Evolutionary conservation across 30 jellyfish, hydroid and myxozoan species (phyloP).

Genomic region (Nemopilema nomurai): DNA sequence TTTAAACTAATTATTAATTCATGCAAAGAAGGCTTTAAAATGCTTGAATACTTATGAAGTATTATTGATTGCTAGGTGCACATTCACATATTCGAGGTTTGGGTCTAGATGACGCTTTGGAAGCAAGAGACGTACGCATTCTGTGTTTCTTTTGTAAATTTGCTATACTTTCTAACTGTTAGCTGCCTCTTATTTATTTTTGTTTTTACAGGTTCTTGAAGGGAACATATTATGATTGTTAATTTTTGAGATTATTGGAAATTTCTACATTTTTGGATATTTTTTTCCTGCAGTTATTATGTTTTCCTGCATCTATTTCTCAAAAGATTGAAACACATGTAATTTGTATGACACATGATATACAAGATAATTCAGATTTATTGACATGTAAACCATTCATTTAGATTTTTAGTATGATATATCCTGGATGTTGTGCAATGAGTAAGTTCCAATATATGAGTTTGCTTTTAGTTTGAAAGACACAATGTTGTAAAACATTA

Average conservation of each 20-base stretch:
- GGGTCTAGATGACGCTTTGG: conserved; percentile 97
- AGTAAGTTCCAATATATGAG: no score
- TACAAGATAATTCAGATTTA: no score
- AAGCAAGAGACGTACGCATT: conserved; percentile 89
- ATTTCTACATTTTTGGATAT: neutral
- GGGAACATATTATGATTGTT: neutral
- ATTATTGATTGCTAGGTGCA: conserved; percentile 77
- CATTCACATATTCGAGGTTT: conserved; percentile 99
- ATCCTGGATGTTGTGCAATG: no score
- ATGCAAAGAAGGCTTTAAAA: neutral
- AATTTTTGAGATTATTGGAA: neutral
- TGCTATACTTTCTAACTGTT: neutral
- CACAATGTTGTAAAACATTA: no score
- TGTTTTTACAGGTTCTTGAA: neutral
- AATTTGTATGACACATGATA: no score
- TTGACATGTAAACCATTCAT: no score
- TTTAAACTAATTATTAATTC: no score
- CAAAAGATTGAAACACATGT: no score
- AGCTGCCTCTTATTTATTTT: neutral
- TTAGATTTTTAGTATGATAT: no score
- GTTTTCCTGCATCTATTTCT: no score
- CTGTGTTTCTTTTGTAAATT: neutral
- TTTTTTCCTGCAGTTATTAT: neutral
- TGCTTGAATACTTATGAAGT: no score
- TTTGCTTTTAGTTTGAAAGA: no score